Evolutionary conservation across 1,140 invertebrate genomes (phyloP).

Genomic region (Eriosoma lanigerum): DNA sequence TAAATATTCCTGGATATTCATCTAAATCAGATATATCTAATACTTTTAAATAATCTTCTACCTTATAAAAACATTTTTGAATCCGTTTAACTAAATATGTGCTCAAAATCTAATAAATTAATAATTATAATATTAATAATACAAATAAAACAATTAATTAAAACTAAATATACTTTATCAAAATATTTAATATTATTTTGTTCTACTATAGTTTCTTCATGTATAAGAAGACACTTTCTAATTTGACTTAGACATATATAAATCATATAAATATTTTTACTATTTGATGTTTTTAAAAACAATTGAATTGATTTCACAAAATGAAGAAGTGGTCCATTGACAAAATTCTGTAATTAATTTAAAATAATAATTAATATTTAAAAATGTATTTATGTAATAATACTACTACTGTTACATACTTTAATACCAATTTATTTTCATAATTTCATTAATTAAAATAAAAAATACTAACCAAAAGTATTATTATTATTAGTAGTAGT

Average conservation of each 20-base stretch:
- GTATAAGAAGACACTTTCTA: slow-evolving; percentile 35
- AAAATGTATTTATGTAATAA: too few relatives aligned
- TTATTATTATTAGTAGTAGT: too few relatives aligned
- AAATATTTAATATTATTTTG: background rate
- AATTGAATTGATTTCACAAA: slow-evolving; percentile 39
- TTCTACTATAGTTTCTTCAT: background rate
- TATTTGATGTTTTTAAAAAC: slow-evolving; percentile 4
- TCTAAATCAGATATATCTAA: slow-evolving; percentile 4
- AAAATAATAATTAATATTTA: background rate
- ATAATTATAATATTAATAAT: background rate
- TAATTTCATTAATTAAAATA: too few relatives aligned
- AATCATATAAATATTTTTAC: slow-evolving; percentile 36
- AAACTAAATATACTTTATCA: slow-evolving; percentile 31
- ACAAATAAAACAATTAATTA: background rate
- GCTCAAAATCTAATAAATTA: slow-evolving; percentile 9
- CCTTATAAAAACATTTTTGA: slow-evolving; percentile 46
- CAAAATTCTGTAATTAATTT: slow-evolving; percentile 18
- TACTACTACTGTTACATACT: too few relatives aligned
- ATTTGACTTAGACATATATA: slow-evolving; percentile 50
- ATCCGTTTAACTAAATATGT: slow-evolving; percentile 30
- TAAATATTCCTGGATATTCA: slow-evolving; percentile 45
- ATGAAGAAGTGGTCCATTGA: slow-evolving; percentile 20
- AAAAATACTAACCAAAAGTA: too few relatives aligned
- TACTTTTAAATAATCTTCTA: slow-evolving; percentile 29
- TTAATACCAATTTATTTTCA: too few relatives aligned